Evolutionary conservation across 2,888 invertebrate species (phyloP), one percentile per base, ranked within the genome.

Genomic region (Brachyptera risi): DNA sequence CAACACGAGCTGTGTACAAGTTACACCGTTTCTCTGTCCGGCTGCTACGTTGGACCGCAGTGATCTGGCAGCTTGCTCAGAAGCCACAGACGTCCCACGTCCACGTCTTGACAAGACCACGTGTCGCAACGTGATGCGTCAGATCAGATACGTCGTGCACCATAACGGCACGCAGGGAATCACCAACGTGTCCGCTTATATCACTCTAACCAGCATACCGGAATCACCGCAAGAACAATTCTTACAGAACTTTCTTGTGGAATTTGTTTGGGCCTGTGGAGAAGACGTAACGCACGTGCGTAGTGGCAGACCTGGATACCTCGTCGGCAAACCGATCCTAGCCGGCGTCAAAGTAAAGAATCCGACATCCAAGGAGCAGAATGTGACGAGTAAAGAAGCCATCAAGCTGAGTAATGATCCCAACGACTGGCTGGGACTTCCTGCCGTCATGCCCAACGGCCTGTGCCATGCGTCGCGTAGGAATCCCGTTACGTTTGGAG

Each of bases 291-390:
- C 65, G 35, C 71, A 74, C 42, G 67, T 68, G 58, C 70, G 78
- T 15, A 91, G 91, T 75, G 92, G 92, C 1, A 87, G 85, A 73
- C 90, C 90, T 1, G 92, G 92, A 2, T 92, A 92, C 69, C 70
- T 83, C 4, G 67, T 76, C 2, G 85, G 85, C 5, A 81, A 83
- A 67, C 89, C 89, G 0, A 74, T 92, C 31, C 71, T 81, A 63
- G 75, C 79, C 58, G 83, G 82, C 13, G 71, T 64, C 21, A 71
- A 73, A 63, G 61, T 68, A 3, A 56, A 27, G n/a, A 62, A 60
- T 72, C 70, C 61, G 65, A 62, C 50, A 69, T 67, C 42, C 65
- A 64, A 59, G 67, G 68, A 19, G 17, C 61, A 27, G 67, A 68
- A 60, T 59, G 65, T 27, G 68, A 26, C 50, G 17, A 61, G 59